A percentile compares a stretch with the other conserved stretches of the same genome.
These are phyloP conservation scores for Neoaliturus tenellus DNA, from an alignment of 2,888 invertebrate species.

Conservation along the genomic window DNA sequence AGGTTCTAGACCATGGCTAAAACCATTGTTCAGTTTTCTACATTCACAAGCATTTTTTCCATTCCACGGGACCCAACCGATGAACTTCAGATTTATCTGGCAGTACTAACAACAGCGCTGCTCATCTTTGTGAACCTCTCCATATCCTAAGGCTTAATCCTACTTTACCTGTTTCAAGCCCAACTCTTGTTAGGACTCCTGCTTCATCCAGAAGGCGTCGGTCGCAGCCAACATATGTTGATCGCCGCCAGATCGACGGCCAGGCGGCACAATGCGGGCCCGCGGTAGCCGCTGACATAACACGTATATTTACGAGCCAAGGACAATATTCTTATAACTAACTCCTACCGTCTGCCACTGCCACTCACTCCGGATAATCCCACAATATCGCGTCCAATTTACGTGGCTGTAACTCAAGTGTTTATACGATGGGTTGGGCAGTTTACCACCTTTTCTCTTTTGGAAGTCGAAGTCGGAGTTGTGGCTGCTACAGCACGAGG, in stretches of 20 bases:
- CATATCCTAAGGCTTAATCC: too few relatives aligned
- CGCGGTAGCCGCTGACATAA: constrained; percentile 5
- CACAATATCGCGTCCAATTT: constrained; percentile 5
- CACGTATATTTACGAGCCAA: constrained; percentile 23
- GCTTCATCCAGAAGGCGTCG: too few relatives aligned
- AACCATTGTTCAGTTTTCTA: too few relatives aligned
- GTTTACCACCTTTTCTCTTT: background rate
- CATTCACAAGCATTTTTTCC: too few relatives aligned
- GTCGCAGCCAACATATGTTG: background rate
- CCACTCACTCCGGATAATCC: constrained; percentile 6
- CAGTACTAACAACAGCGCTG: too few relatives aligned
- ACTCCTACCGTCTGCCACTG: constrained; percentile 29
- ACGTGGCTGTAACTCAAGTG: constrained; percentile 7
- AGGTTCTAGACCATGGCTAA: too few relatives aligned
- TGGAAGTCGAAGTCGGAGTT: too few relatives aligned
- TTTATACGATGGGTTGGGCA: constrained; percentile 23
- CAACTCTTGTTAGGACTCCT: too few relatives aligned
- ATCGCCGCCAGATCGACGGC: background rate
- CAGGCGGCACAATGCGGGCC: background rate
- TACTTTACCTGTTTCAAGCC: too few relatives aligned
- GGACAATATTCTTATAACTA: constrained; percentile 30
- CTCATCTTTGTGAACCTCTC: too few relatives aligned
- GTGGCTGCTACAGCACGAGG: background rate
- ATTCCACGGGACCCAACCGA: too few relatives aligned
- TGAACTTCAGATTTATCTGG: too few relatives aligned